Conservation (phyloP, 2,113 vertebrate genomes). For the Scopus umbretta region DNA sequence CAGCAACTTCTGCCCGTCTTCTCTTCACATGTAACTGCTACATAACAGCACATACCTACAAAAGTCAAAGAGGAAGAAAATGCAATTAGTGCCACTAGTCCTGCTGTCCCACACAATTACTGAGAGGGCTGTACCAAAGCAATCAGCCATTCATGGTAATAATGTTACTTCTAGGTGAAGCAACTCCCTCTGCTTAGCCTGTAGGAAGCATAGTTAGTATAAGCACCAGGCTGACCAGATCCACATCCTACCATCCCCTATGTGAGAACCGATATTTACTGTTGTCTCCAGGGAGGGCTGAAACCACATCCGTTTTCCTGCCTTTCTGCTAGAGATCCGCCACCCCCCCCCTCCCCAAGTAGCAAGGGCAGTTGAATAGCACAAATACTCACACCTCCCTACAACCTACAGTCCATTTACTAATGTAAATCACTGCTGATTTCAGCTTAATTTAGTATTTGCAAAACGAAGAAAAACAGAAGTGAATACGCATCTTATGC, state of each 20-base stretch:
- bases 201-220: background rate
- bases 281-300: background rate
- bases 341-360: background rate
- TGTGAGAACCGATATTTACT: background rate
- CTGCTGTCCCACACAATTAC: background rate
- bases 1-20: accelerated
- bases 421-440: background rate
- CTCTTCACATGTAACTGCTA: background rate
- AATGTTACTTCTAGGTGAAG: background rate
- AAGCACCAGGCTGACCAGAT: background rate
- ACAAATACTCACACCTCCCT: background rate
- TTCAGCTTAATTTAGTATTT: background rate
- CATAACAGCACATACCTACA: constrained; percentile 27
- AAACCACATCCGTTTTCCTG: constrained; percentile 21
- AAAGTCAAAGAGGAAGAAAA: background rate
- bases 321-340: background rate
- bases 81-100: background rate
- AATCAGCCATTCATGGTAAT: background rate
- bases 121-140: background rate
- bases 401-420: background rate
- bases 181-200: background rate
- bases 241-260: background rate
- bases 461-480: background rate
- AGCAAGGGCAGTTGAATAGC: background rate
- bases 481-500: background rate